Conservation (phyloP, 2,113 vertebrate genomes). For the Odocoileus virginianus region DNA sequence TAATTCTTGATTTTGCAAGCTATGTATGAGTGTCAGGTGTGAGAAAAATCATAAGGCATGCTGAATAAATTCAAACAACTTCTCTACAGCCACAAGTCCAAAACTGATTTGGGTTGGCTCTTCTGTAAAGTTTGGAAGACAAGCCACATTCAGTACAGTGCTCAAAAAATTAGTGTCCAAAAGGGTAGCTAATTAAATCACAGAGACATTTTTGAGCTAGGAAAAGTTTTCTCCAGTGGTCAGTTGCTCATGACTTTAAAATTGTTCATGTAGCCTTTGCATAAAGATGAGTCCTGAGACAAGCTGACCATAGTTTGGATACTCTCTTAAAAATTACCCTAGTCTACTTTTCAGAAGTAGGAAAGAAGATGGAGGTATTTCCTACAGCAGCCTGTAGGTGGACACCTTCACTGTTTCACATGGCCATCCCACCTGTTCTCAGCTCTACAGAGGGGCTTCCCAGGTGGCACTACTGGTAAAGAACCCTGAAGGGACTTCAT, state of each 20-base stretch:
- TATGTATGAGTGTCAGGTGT: not conserved
- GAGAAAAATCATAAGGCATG: not conserved
- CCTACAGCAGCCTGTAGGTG: not conserved
- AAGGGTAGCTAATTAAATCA: conserved; percentile 58
- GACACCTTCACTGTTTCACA: not conserved
- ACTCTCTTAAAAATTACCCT: conserved; percentile 6
- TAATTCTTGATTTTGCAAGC: conserved; percentile 47
- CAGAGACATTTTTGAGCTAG: conserved; percentile 46
- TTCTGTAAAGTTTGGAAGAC: conserved; percentile 50
- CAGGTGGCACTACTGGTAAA: not conserved
- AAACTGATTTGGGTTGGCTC: conserved; percentile 24
- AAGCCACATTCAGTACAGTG: conserved; percentile 31
- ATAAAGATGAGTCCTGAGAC: conserved; percentile 46
- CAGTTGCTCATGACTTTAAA: conserved; percentile 49
- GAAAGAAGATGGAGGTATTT: not conserved
- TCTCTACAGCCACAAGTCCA: conserved; percentile 44
- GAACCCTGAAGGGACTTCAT: not conserved
- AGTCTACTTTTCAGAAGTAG: not conserved
- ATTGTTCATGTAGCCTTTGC: conserved; percentile 37
- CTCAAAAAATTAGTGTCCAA: conserved; percentile 34
- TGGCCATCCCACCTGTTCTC: not conserved
- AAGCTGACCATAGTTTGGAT: not conserved
- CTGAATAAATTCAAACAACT: conserved; percentile 49
- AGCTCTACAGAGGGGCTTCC: not conserved
- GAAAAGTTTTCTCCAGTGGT: conserved; percentile 51